Conservation (phyloP, 2,797 vertebrate species). For the Rhinoraja longicauda region DNA sequence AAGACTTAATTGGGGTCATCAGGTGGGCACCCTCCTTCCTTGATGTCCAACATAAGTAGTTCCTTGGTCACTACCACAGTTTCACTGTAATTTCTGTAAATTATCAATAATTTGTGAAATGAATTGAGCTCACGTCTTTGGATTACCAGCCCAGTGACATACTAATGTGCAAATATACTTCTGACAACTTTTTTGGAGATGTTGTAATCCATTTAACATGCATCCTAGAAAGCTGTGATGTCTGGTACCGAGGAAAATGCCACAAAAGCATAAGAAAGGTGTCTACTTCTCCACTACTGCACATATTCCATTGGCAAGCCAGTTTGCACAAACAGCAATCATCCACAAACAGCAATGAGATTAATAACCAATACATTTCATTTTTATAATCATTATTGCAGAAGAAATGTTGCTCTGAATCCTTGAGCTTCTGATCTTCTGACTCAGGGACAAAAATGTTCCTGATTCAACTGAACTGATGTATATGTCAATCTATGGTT, state of each 20-base stretch:
- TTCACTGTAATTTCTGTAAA: too few species aligned
- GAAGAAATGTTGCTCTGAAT: not conserved
- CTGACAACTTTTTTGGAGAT: not conserved
- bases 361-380: not conserved
- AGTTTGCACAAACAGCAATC: not conserved
- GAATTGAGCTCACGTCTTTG: too few species aligned
- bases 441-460: not conserved
- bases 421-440: not conserved
- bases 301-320: not conserved
- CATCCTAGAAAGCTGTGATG: not conserved
- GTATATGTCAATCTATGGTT: not conserved
- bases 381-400: not conserved
- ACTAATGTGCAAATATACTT: too few species aligned
- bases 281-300: not conserved
- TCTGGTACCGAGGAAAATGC: not conserved
- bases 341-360: not conserved
- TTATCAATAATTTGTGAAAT: too few species aligned
- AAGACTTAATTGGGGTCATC: too few species aligned
- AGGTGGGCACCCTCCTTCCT: too few species aligned
- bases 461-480: not conserved
- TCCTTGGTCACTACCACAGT: too few species aligned
- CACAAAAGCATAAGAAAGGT: not conserved
- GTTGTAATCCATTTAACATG: too few species aligned
- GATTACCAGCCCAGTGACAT: too few species aligned
- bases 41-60: too few species aligned